phyloP scores from a whole-genome alignment of 2,113 vertebrate genomes.

The Plestiodon gilberti region DNA sequence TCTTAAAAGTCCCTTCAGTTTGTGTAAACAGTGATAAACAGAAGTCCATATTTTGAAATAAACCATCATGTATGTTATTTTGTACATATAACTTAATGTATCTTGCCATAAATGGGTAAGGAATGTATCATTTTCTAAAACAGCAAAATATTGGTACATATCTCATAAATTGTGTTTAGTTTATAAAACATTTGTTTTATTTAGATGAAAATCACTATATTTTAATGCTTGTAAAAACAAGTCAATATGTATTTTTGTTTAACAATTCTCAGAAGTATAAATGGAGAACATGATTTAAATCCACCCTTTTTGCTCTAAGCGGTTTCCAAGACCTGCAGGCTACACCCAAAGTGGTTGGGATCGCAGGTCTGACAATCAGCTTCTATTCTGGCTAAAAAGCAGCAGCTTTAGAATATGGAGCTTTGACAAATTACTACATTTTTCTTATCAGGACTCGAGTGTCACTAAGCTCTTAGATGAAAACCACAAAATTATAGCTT shows the following conservation, averaged over 20 bases:
- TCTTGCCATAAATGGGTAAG: background rate
- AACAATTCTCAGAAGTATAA: background rate
- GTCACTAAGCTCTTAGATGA: conserved; percentile 40
- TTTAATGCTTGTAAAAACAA: background rate
- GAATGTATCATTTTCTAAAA: background rate
- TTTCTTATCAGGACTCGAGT: conserved; percentile 40
- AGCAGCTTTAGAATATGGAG: background rate
- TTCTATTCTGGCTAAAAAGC: conserved; percentile 21
- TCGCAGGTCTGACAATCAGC: background rate
- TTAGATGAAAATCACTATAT: background rate
- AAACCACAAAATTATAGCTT: conserved; percentile 42
- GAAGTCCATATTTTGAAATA: background rate
- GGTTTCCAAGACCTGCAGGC: background rate
- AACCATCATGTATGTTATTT: background rate
- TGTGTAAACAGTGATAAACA: background rate
- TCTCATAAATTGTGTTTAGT: background rate
- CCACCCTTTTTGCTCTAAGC: background rate
- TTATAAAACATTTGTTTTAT: background rate
- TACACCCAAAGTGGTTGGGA: background rate
- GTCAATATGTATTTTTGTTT: background rate
- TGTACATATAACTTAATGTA: background rate
- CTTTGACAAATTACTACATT: conserved; percentile 35
- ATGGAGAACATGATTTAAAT: background rate
- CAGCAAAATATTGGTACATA: background rate
- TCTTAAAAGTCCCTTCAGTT: background rate